These are phyloP conservation scores for Marcusenius ussheri DNA, from an alignment of 2,113 vertebrate genomes.

Conservation along the genomic window DNA sequence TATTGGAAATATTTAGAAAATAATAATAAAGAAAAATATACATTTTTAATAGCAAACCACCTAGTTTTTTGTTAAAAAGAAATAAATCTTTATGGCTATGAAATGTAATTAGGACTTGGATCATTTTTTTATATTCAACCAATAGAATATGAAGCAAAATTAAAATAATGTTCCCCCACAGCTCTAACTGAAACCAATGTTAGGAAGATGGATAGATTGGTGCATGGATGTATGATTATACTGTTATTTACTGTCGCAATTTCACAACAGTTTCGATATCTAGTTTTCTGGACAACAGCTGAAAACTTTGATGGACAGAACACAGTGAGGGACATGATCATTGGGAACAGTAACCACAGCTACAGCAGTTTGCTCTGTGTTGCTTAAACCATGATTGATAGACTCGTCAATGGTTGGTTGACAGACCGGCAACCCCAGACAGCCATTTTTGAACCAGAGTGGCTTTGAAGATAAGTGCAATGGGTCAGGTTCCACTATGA, in stretches of 20 bases:
- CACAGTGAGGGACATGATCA: neutral
- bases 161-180: neutral
- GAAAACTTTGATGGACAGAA: neutral
- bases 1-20: neutral
- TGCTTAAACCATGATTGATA: constrained; percentile 5
- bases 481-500: neutral
- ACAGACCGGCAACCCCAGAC: neutral
- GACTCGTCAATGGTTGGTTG: neutral
- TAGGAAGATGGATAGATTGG: neutral
- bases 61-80: neutral
- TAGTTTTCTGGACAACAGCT: neutral
- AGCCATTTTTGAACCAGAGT: neutral
- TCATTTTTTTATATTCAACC: neutral
- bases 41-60: neutral
- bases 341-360: neutral
- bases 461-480: neutral
- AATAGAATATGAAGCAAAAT: neutral
- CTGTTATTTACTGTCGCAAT: neutral
- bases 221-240: neutral
- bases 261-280: neutral
- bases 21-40: neutral
- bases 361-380: neutral
- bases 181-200: neutral
- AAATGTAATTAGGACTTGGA: neutral
- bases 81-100: neutral